These are phyloP conservation scores for Lynx canadensis DNA, from an alignment of 2,113 vertebrate genomes.

Conservation along the genomic window DNA sequence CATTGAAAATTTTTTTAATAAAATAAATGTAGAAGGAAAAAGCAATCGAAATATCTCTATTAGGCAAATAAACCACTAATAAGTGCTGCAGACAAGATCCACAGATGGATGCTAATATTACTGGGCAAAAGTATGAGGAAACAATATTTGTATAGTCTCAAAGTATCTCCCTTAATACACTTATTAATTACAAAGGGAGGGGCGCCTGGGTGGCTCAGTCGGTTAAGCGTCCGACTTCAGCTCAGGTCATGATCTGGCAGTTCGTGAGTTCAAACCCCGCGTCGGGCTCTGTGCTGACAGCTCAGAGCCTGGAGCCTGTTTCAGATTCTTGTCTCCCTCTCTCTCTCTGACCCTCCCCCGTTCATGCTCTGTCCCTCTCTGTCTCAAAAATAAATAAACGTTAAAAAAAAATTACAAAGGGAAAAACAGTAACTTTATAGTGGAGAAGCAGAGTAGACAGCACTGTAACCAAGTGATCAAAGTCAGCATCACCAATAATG, in stretches of 20 bases:
- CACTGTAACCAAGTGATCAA: neutral
- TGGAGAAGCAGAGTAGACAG: neutral
- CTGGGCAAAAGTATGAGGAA: neutral
- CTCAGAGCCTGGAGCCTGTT: too few relatives aligned
- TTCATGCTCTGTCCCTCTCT: too few relatives aligned
- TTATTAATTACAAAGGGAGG: neutral
- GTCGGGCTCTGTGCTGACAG: too few relatives aligned
- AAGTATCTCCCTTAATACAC: neutral
- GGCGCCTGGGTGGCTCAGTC: too few relatives aligned
- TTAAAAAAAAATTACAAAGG: neutral
- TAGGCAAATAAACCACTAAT: neutral
- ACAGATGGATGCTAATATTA: neutral
- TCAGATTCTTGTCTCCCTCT: too few relatives aligned
- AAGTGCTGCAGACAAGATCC: neutral
- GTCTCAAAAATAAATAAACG: too few relatives aligned
- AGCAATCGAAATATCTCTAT: neutral
- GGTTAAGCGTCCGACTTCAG: too few relatives aligned
- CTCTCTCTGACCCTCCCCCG: too few relatives aligned
- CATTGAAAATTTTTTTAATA: too few relatives aligned
- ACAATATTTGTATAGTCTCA: neutral
- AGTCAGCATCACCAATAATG: neutral
- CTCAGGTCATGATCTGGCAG: too few relatives aligned
- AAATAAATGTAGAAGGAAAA: neutral
- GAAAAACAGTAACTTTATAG: neutral
- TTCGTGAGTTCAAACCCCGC: too few relatives aligned